These are phyloP conservation scores for Hippolais icterina DNA, from an alignment of 2,113 vertebrate genomes.

Conservation along the genomic window DNA sequence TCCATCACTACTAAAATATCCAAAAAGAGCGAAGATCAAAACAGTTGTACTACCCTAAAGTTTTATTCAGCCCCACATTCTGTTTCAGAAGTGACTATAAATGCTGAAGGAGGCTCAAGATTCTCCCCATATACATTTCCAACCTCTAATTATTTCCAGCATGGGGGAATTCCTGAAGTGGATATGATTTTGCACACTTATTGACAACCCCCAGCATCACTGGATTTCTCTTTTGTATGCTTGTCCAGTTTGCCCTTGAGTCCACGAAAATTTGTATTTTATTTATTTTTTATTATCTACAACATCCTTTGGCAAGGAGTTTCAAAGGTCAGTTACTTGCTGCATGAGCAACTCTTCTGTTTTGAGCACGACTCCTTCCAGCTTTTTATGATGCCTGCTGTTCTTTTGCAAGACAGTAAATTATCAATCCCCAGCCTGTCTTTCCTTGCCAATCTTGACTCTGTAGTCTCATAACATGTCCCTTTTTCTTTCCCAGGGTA, in stretches of 20 bases:
- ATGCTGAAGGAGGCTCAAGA: neutral
- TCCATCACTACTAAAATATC: neutral
- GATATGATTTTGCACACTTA: neutral
- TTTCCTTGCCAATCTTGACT: neutral
- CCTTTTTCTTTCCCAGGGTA: neutral
- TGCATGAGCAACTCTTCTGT: neutral
- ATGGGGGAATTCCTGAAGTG: neutral
- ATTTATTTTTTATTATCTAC: neutral
- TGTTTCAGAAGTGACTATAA: neutral
- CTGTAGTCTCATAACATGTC: neutral
- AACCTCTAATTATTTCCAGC: neutral
- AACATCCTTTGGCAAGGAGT: neutral
- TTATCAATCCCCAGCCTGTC: neutral
- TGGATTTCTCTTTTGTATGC: neutral
- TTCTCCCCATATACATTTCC: neutral
- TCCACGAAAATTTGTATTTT: neutral
- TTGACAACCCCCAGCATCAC: neutral
- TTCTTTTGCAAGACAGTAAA: neutral
- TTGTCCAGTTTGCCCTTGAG: neutral
- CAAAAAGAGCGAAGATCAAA: neutral
- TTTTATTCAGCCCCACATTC: neutral
- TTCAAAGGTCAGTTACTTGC: neutral
- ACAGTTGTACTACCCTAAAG: fast-evolving
- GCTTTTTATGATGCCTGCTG: neutral
- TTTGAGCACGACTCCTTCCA: neutral